Evolutionary conservation across 2,113 vertebrate genomes (phyloP).

Genomic region (Anarrhichthys ocellatus): DNA sequence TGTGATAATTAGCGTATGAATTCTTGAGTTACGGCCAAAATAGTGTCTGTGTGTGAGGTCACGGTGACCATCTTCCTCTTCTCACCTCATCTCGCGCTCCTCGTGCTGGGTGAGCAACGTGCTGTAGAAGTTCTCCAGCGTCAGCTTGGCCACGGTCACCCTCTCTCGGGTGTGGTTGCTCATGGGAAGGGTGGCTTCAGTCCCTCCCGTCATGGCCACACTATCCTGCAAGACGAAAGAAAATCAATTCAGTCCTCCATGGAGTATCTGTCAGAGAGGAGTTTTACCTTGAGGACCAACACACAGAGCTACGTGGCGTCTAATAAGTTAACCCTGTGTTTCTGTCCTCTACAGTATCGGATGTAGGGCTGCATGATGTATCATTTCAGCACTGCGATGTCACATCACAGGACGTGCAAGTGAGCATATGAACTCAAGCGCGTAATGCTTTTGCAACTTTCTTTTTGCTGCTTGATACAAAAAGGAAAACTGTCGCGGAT

Average conservation of each 20-base stretch:
- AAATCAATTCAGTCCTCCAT: neutral
- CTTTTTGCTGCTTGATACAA: neutral
- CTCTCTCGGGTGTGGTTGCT: constrained; percentile 98
- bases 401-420: neutral
- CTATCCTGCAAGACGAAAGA: constrained; percentile 81
- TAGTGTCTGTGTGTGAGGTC: neutral
- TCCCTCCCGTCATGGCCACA: constrained; percentile 97
- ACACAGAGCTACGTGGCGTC: too few relatives aligned
- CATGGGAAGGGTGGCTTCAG: constrained; percentile 93
- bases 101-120: constrained; percentile 98
- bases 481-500: neutral
- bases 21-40: neutral
- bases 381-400: neutral
- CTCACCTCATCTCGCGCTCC: constrained; percentile 96
- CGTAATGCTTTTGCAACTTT: neutral
- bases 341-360: neutral
- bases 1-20: neutral
- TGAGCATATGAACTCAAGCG: neutral
- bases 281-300: neutral
- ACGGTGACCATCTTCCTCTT: neutral
- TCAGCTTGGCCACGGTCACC: constrained; percentile 98
- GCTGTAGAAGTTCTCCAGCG: constrained; percentile 98
- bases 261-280: neutral
- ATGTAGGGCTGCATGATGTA: neutral
- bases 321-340: neutral